Percentiles rank a stretch among this genome's conserved stretches.
Evolutionary conservation across 2,797 vertebrate species (phyloP).

Genomic region (Kryptopterus vitreolus): DNA sequence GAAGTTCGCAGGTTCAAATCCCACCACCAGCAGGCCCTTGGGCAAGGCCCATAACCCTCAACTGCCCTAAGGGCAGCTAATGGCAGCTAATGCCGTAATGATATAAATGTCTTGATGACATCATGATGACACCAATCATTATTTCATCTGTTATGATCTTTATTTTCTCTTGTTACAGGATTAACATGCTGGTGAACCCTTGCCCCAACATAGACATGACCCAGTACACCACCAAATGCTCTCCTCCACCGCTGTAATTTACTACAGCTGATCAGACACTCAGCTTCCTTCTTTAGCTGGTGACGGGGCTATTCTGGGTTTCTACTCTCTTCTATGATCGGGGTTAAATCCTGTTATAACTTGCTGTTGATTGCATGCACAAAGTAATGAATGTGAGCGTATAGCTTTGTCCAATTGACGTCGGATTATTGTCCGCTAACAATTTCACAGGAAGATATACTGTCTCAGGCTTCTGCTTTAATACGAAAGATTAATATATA

Average conservation of each 20-base stretch:
- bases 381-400: neutral
- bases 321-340: neutral
- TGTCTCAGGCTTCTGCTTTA: neutral
- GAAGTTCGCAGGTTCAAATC: too few species aligned
- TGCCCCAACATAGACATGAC: neutral
- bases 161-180: conserved; percentile 16
- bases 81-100: too few species aligned
- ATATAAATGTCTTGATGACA: too few species aligned
- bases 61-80: too few species aligned
- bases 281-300: neutral
- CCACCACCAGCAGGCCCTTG: too few species aligned
- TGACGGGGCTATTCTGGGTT: neutral
- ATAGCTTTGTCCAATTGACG: neutral
- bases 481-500: neutral
- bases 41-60: too few species aligned
- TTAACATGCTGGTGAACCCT: neutral
- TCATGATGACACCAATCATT: neutral
- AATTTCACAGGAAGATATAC: neutral
- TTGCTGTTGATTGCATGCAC: neutral
- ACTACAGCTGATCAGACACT: neutral
- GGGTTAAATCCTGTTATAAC: neutral
- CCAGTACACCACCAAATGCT: conserved; percentile 2
- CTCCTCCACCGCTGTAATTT: too few species aligned
- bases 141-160: neutral
- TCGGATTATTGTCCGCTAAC: too few species aligned